Evolutionary conservation across 2,113 vertebrate species (phyloP).

Genomic region (Notarius quadriscutis): DNA sequence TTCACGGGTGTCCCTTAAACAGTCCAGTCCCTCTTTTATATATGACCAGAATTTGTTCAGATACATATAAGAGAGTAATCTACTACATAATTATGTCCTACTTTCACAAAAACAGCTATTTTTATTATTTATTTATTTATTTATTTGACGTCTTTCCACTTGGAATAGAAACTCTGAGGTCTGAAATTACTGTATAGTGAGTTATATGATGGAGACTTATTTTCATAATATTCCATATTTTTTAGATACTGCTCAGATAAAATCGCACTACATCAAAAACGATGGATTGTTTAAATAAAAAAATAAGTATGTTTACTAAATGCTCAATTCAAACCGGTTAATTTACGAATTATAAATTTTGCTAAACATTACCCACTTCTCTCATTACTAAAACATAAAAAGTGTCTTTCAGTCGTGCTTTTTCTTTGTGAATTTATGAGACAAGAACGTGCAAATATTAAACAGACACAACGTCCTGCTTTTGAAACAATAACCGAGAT

Average conservation of each 20-base stretch:
- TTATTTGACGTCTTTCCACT: background rate
- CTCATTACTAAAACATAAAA: background rate
- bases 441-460: background rate
- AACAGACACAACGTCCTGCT: background rate
- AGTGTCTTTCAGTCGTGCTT: background rate
- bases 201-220: background rate
- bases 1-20: background rate
- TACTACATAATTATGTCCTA: background rate
- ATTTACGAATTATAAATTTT: background rate
- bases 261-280: background rate
- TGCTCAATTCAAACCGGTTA: background rate
- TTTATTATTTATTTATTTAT: background rate
- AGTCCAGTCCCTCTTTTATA: background rate
- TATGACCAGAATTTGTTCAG: background rate
- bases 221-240: background rate
- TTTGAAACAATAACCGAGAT: background rate
- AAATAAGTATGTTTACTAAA: background rate
- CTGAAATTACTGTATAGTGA: background rate
- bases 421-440: background rate
- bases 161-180: background rate
- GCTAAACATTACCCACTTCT: background rate
- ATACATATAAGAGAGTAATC: background rate
- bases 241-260: background rate
- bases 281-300: background rate
- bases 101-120: background rate